Conservation (phyloP, 1,140 invertebrate species). For the Bicyclus anynana region DNA sequence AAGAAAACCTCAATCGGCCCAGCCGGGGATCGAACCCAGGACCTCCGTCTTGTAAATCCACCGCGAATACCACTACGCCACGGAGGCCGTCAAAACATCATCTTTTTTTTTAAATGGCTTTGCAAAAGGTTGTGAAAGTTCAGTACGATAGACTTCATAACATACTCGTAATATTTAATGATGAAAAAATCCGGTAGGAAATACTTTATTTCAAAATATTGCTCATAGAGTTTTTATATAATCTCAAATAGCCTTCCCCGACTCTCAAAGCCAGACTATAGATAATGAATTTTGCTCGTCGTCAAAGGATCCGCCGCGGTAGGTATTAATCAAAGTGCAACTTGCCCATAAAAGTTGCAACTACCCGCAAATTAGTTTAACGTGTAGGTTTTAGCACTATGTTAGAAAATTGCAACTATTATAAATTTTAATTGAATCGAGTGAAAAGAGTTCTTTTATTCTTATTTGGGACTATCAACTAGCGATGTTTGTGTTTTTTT, state of each 20-base stretch:
- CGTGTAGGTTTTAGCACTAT: not conserved
- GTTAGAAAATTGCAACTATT: not conserved
- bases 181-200: not conserved
- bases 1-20: too few relatives aligned
- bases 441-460: too few relatives aligned
- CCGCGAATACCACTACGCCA: too few relatives aligned
- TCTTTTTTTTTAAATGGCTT: too few relatives aligned
- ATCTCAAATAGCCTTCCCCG: not conserved
- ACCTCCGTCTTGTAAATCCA: too few relatives aligned
- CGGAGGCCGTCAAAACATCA: too few relatives aligned
- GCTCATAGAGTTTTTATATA: not conserved
- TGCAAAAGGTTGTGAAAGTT: too few relatives aligned
- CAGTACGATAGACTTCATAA: too few relatives aligned
- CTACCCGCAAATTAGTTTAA: constrained; percentile 5
- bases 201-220: not conserved
- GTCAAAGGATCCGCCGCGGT: not conserved
- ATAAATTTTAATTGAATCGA: not conserved
- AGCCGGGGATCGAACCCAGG: too few relatives aligned
- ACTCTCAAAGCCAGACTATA: not conserved
- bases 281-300: constrained; percentile 5
- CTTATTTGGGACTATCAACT: too few relatives aligned
- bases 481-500: too few relatives aligned
- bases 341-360: not conserved
- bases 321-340: not conserved
- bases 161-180: too few relatives aligned